phyloP scores from a whole-genome alignment of 2,113 vertebrate species.

The Perognathus longimembris region DNA sequence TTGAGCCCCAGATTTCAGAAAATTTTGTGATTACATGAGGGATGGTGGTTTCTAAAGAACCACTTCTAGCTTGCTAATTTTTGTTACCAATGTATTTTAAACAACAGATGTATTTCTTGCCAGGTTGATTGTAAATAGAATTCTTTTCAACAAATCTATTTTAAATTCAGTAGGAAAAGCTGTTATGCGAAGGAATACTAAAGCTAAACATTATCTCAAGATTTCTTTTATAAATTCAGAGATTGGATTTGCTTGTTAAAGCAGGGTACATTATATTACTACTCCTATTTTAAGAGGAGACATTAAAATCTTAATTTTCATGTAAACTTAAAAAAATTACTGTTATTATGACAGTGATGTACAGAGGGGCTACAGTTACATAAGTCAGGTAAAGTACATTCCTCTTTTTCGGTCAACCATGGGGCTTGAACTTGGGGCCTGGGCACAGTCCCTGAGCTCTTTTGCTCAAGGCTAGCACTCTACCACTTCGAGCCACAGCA shows the following conservation, averaged over 20 bases:
- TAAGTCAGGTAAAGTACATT: too few species aligned
- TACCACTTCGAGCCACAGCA: too few species aligned
- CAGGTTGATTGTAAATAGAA: conserved; percentile 72
- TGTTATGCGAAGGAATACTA: conserved; percentile 62
- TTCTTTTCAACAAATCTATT: conserved; percentile 72
- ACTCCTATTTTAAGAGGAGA: conserved; percentile 18
- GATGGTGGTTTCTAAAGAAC: conserved; percentile 32
- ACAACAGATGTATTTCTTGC: conserved; percentile 64
- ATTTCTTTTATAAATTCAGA: conserved; percentile 53
- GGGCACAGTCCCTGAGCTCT: too few species aligned
- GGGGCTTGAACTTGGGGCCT: too few species aligned
- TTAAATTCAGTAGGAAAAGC: conserved; percentile 66
- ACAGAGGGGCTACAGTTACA: too few species aligned
- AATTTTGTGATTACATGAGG: not conserved
- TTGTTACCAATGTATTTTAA: conserved; percentile 56
- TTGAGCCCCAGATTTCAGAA: not conserved
- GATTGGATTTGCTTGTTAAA: conserved; percentile 34
- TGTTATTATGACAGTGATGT: too few species aligned
- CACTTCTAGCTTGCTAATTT: conserved; percentile 27
- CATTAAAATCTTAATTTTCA: conserved; percentile 48
- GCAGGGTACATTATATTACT: not conserved
- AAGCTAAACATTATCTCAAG: conserved; percentile 24
- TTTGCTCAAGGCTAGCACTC: too few species aligned
- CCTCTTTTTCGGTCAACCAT: too few species aligned
- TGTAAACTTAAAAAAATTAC: not conserved